Base-by-base conservation (phyloP, 2,888 invertebrate genomes). In the Tetragonula carbonaria region DNA sequence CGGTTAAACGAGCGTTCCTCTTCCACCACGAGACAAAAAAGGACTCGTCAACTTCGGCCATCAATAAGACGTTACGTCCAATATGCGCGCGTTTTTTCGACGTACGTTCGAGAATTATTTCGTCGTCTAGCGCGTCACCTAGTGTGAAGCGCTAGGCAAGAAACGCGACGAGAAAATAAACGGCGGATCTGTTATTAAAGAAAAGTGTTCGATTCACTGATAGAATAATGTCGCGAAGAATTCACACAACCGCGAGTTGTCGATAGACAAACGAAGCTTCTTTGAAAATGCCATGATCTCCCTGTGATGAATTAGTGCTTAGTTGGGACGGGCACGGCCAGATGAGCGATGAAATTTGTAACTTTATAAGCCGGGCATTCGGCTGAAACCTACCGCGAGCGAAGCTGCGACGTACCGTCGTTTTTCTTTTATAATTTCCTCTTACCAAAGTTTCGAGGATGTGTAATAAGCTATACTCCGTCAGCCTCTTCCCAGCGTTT, bases 41-140 rank as follows among this genome's bases (percentile, higher is more conserved):
- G 67, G 50, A 66, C 82, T 67, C 68, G 33, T 57, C 71, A 73
- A 59, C 67, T 82, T 82, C 50, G 38, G 67, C 78, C 73, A 88
- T 88, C 88, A 85, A 88, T 88, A 88, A 88, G 80, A 85, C 84
- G 87, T 88, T 88, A 88, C 76, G 66, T 70, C 70, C 80, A 85
- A 85, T 88, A 87, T 86, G 80, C 72, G 73, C 76, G 68, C 73
- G 70, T 85, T 80, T 84, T 28, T 59, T 59, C 79, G 65, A 59
- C 16, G 38, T 71, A 72, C 76, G 63, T 55, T 78, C 57, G 57
- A 86, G 82, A 45, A 88, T 85, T 79, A 88, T 90, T 85, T 84
- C 75, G 28, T 71, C 50, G 51, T 33, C 28, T 28, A 28, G 28
- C 21, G 28, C 0, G 14, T 33, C 14, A 4, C 4, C 13, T 2